Conservation (phyloP, 2,888 invertebrate species). For the Drosophila anomalata region DNA sequence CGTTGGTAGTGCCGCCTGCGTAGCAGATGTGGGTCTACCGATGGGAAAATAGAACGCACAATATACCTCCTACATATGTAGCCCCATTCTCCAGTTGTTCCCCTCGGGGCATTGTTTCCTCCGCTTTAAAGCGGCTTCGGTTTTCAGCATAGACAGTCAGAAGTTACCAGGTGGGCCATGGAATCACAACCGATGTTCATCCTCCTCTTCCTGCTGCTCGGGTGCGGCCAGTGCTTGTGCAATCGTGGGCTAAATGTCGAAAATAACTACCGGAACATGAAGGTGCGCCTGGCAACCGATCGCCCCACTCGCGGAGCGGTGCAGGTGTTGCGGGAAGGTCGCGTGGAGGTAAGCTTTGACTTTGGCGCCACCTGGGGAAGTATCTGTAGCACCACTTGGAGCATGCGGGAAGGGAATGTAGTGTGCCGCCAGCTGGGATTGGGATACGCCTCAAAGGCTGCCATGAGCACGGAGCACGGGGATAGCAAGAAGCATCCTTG, state of each 20-base stretch:
- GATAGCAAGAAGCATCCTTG: slow-evolving; percentile 59
- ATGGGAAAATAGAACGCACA: slow-evolving; percentile 45
- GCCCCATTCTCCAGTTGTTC: slow-evolving; percentile 45
- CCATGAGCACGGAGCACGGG: slow-evolving; percentile 68
- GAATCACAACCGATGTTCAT: slow-evolving; percentile 19
- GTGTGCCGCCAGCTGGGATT: slow-evolving; percentile 75
- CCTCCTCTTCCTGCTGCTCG: slow-evolving; percentile 33
- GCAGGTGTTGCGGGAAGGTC: slow-evolving; percentile 62
- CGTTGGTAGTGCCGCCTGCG: slow-evolving; percentile 13
- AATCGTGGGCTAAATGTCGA: slow-evolving; percentile 36
- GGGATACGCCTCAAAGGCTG: slow-evolving; percentile 71
- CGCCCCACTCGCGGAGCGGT: not conserved
- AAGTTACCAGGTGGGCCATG: slow-evolving; percentile 32
- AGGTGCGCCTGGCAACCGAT: slow-evolving; percentile 64
- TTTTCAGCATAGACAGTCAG: slow-evolving; percentile 12
- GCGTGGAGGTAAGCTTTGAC: slow-evolving; percentile 78
- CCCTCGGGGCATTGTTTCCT: slow-evolving; percentile 35
- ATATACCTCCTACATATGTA: slow-evolving; percentile 51
- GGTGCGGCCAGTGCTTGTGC: slow-evolving; percentile 6
- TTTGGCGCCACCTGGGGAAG: slow-evolving; percentile 75
- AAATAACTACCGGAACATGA: slow-evolving; percentile 65
- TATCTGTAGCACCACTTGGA: slow-evolving; percentile 74
- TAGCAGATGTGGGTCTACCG: slow-evolving; percentile 47
- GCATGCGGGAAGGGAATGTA: slow-evolving; percentile 78
- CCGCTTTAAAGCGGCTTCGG: slow-evolving; percentile 52